Base-by-base conservation (phyloP, 2,888 invertebrate species). In the Corythucha ciliata region DNA sequence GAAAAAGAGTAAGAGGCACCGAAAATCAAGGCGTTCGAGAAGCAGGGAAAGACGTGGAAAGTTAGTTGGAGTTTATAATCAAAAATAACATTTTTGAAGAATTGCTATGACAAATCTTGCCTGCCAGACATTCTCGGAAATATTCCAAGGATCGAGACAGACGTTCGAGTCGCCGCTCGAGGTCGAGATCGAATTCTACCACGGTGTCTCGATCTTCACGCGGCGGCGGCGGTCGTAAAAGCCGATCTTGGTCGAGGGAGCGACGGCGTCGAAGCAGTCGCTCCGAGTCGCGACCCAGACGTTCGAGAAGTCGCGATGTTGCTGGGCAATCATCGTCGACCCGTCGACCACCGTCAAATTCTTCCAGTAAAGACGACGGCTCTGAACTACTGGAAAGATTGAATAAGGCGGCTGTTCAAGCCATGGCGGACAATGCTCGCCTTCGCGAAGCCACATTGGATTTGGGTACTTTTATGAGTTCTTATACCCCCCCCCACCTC, bases 11-110 rank as follows among this genome's bases (percentile, higher is more conserved):
- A 53, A 54, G 33, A 53, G 48, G 36, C 42, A 45, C 26, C 55
- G 40, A 33, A 57, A 57, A 37, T 52, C 54, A 1, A 49, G 48
- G 22, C 52, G 52, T 10, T 57, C 57, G 5, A 56, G 54, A 32
- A 58, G 58, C 39, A 45, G 40, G 42, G 59, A 59, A 24, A 52
- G 46, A 37, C 57, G 25, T 57, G 52, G 59, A 57, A 46, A 18
- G 51, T 26, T 16, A 16, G 8, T 41, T 22, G n/a, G 6, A 6
- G 7, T 16, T 8, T 41, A n/a, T n/a, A n/a, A n/a, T n/a, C 24
- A 41, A 20, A 41, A 18, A 10, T 22, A 14, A 21, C 8, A 41
- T 8, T 22, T 7, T 41, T 41, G 16, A 21, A 10, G 14, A 12
- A 36, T 36, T 10, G n/a, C n/a, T n/a, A n/a, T n/a, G n/a, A n/a